These are phyloP conservation scores for Protodeltote pygarga DNA, from an alignment of 2,888 invertebrate species.

Conservation along the genomic window DNA sequence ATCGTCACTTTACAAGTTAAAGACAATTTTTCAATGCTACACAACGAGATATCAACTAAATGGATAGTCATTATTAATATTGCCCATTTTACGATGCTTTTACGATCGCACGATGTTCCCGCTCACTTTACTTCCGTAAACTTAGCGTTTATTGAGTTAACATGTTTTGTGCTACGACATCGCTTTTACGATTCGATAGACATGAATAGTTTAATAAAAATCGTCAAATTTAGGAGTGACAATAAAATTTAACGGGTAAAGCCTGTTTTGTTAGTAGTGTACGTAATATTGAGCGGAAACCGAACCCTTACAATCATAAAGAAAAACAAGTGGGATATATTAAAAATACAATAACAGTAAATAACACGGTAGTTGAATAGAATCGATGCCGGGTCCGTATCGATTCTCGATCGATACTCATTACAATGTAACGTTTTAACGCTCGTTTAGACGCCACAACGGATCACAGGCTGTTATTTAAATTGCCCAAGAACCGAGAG, in stretches of 20 bases:
- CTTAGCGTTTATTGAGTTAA: constrained; percentile 67
- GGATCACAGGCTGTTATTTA: constrained; percentile 72
- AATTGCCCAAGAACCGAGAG: constrained; percentile 68
- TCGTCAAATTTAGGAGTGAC: constrained; percentile 43
- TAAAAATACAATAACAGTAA: constrained; percentile 53
- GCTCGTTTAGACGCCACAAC: constrained; percentile 65
- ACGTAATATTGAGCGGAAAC: constrained; percentile 23
- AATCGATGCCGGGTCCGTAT: constrained; percentile 52
- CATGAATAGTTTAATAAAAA: constrained; percentile 53
- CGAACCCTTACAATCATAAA: constrained; percentile 21
- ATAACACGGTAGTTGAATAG: constrained; percentile 57
- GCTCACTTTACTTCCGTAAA: constrained; percentile 62
- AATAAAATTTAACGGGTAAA: constrained; percentile 30
- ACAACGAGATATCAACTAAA: constrained; percentile 60
- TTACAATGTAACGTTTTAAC: constrained; percentile 69
- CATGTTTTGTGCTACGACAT: constrained; percentile 50
- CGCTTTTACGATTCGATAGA: constrained; percentile 54
- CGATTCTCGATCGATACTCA: constrained; percentile 59
- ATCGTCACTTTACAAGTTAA: constrained; percentile 37
- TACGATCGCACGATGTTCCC: constrained; percentile 59
- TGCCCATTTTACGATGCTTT: constrained; percentile 68
- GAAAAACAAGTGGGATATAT: constrained; percentile 42
- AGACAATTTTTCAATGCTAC: constrained; percentile 53
- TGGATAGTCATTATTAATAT: constrained; percentile 72
- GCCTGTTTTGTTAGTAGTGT: neutral